Base-by-base conservation (phyloP, 2,888 invertebrate species). In the Agapostemon virescens region DNA sequence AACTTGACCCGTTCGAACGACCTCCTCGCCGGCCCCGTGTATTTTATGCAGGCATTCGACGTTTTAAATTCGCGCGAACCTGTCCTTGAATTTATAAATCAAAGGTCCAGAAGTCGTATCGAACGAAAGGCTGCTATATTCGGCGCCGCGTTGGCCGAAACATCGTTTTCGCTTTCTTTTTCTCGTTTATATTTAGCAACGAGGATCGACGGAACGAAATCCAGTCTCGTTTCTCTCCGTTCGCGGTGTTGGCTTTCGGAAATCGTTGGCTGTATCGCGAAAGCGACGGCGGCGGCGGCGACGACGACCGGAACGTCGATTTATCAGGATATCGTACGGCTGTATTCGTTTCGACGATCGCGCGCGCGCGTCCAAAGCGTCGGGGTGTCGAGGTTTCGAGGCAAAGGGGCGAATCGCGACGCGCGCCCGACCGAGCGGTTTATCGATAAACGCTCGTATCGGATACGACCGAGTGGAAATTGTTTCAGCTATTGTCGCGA, bases 401-500 rank as follows among this genome's bases (percentile, higher is more conserved):
- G n/a, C n/a, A n/a, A n/a, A n/a, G n/a, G n/a, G n/a, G n/a, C n/a
- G n/a, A n/a, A n/a, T 13, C 61, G 33, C 30, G 11, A 52, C 52
- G 26, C 4, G 11, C 30, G 2, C 17, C 0, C 36, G n/a, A n/a
- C 20, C 20, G 11, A 1, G 13, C 0, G 6, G 15, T 45, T 68
- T 52, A 45, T 67, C 64, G 69, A 49, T 72, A 69, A 74, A 40
- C 15, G 5, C 68, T 36, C n/a, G 33, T 30, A 64, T 13, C 15
- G 58, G 33, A 26, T 20, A 40, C 26, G 20, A 26, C 15, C 5
- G 17, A 36, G 20, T 49, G 61, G 33, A 71, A 79, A 77, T 67
- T 75, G 74, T 74, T 79, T 33, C 42, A 70, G 38, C 74, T 69
- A 77, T 77, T 80, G 79, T 74, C 81, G 68, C 76, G 76, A 55